A percentile compares a stretch with the other conserved stretches of the same genome.
phyloP scores from a whole-genome alignment of 2,113 vertebrate genomes.

The Steatornis caripensis region DNA sequence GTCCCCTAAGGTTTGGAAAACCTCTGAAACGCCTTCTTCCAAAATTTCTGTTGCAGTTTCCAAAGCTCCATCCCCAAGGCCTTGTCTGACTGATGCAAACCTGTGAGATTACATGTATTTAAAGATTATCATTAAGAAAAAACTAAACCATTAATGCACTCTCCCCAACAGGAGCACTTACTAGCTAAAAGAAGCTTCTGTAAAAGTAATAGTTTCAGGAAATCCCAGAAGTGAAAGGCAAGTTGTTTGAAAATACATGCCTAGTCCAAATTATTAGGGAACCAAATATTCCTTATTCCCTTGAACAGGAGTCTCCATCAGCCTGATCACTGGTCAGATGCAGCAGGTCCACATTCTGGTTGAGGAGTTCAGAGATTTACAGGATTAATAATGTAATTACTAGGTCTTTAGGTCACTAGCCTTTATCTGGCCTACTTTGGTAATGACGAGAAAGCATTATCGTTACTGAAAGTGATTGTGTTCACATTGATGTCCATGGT shows the following conservation, averaged over 20 bases:
- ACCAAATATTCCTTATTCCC: neutral
- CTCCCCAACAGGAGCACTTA: neutral
- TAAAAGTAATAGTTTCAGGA: neutral
- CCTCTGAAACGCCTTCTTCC: neutral
- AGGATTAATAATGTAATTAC: neutral
- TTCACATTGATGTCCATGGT: neutral
- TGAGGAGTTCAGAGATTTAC: neutral
- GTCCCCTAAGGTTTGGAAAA: neutral
- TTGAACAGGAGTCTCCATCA: neutral
- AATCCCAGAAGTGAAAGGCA: neutral
- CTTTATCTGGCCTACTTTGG: neutral
- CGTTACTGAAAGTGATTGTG: neutral
- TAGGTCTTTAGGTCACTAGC: neutral
- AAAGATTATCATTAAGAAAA: neutral
- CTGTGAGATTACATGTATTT: neutral
- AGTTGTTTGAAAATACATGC: neutral
- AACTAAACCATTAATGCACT: neutral
- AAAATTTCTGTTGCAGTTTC: neutral
- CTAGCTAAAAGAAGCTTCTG: neutral
- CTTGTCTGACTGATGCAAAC: neutral
- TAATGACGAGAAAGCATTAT: neutral
- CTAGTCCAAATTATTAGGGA: neutral
- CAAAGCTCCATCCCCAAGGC: neutral
- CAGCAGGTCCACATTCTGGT: neutral
- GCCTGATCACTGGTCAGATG: neutral